Evolutionary conservation across 2,113 vertebrate genomes (phyloP).

Genomic region (Emydocephalus ijimae): DNA sequence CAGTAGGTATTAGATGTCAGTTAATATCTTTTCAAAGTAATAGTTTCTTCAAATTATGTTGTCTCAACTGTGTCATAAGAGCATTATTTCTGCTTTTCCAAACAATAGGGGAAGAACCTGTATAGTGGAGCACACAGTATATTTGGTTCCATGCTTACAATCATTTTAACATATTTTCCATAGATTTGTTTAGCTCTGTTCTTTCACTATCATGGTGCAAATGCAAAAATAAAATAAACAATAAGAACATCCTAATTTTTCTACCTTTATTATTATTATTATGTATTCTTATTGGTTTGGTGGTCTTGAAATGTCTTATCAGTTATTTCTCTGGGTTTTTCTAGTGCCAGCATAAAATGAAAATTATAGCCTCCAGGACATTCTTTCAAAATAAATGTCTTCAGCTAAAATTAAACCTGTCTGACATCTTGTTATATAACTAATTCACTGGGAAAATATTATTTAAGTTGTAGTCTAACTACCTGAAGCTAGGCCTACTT

Average conservation of each 20-base stretch:
- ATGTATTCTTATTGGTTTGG: slow-evolving; percentile 2
- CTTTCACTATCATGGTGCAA: background rate
- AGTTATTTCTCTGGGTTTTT: slow-evolving; percentile 33
- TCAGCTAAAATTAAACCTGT: slow-evolving; percentile 38
- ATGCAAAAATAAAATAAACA: background rate
- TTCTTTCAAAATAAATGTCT: slow-evolving; percentile 10
- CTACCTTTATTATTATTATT: accelerated
- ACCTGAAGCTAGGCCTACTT: slow-evolving; percentile 1
- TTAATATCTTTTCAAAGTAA: background rate
- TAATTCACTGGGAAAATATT: slow-evolving; percentile 14
- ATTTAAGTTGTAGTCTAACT: background rate
- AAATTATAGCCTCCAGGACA: slow-evolving; percentile 13
- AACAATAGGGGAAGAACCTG: background rate
- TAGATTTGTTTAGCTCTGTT: background rate
- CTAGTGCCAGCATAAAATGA: slow-evolving; percentile 15
- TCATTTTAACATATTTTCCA: background rate
- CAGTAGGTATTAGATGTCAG: background rate
- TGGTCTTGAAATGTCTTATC: background rate
- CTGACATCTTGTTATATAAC: slow-evolving; percentile 23
- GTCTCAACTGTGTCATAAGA: background rate
- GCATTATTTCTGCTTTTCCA: background rate
- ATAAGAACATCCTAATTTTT: background rate
- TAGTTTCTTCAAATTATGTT: background rate
- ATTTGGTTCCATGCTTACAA: accelerated
- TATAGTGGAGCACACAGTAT: too few relatives aligned